These are phyloP conservation scores for Cynocephalus volans DNA, from an alignment of 2,113 vertebrate genomes.

Conservation along the genomic window DNA sequence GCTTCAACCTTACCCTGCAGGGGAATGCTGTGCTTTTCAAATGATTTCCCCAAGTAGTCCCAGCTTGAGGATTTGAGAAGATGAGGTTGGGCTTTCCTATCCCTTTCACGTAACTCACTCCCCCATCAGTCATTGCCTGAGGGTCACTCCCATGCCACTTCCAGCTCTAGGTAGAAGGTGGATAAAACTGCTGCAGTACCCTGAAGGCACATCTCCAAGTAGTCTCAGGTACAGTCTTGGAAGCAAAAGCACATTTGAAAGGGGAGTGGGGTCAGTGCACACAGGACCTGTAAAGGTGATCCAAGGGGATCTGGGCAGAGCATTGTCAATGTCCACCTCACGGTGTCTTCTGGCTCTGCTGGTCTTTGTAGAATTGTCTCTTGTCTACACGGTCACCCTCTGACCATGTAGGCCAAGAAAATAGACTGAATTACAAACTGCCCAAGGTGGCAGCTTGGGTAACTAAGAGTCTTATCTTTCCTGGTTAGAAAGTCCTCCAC, in stretches of 20 bases:
- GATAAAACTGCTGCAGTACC: background rate
- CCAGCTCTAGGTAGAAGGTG: background rate
- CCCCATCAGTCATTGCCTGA: background rate
- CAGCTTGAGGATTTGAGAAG: background rate
- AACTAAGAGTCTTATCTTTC: background rate
- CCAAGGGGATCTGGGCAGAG: background rate
- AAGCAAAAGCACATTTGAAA: background rate
- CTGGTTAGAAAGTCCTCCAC: background rate
- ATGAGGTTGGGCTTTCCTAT: background rate
- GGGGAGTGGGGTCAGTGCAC: background rate
- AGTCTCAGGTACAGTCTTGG: background rate
- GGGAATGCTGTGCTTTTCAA: background rate
- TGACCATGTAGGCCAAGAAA: background rate
- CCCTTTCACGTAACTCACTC: background rate
- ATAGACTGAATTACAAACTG: background rate
- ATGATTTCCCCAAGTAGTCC: background rate
- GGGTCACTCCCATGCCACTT: background rate
- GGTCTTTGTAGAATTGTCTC: background rate
- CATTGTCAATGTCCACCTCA: background rate
- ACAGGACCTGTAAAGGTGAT: background rate
- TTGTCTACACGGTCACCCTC: background rate
- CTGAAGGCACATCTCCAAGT: background rate
- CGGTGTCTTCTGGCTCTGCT: background rate
- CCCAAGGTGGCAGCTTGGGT: background rate
- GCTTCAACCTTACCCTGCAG: background rate